phyloP scores from a whole-genome alignment of 2,113 vertebrate species.

The Equus przewalskii region DNA sequence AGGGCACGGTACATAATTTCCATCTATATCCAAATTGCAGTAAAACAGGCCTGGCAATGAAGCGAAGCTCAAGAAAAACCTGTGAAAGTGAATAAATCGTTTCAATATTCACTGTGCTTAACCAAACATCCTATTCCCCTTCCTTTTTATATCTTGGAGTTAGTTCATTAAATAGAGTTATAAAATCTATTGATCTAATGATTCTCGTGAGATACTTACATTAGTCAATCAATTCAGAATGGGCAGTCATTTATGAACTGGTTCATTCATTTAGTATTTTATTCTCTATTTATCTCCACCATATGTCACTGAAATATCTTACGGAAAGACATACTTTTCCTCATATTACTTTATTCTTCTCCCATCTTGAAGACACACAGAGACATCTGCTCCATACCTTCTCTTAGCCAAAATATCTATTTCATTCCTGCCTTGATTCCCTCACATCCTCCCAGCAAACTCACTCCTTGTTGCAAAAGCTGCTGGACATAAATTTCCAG shows the following conservation, averaged over 20 bases:
- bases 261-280: neutral
- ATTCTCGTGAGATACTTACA: neutral
- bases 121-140: neutral
- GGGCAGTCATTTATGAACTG: neutral
- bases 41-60: neutral
- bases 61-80: neutral
- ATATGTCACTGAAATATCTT: neutral
- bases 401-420: neutral
- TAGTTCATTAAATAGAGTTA: neutral
- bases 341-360: neutral
- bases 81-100: neutral
- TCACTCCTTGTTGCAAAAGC: neutral
- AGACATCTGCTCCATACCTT: neutral
- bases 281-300: neutral
- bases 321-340: neutral
- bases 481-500: neutral
- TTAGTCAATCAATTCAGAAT: neutral
- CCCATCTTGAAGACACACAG: neutral
- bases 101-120: neutral
- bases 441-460: neutral
- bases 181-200: neutral
- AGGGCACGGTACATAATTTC: neutral
- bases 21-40: neutral
- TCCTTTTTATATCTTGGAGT: neutral
- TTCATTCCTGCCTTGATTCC: neutral